Base-by-base conservation (phyloP, 2,113 vertebrate genomes). In the Erythrocebus patas region DNA sequence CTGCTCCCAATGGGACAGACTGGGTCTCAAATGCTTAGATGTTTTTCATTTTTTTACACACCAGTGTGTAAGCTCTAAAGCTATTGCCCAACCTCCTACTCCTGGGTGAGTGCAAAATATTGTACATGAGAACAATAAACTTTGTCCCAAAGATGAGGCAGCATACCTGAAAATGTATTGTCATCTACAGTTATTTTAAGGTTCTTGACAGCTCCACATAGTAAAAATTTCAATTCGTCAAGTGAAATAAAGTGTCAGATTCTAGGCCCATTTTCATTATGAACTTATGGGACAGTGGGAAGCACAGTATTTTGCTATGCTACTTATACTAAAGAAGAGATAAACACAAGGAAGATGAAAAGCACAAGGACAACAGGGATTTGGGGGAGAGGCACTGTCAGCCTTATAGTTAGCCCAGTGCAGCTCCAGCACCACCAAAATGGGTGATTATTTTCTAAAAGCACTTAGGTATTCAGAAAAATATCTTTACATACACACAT, bases 301-400 rank as follows among this genome's bases (percentile, higher is more conserved):
- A 96, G 85, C 93, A 81, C 70, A 95, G 76, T n/a, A 43, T 32
- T 57, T 45, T 48, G 64, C 25, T 43, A 8, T 32, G 40, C 25
- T 61, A 27, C 40, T 90, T 55, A 10, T 9, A 20, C 43, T 16
- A 14, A 38, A 59, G 48, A 64, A 61, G 35, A 92, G 95, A 96
- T 82, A 97, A 92, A 93, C 61, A 66, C 32, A 93, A 96, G 68
- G 45, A 79, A 27, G 52, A 66, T 8, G 11, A 32, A 70, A 68
- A 66, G 18, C n/a, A 32, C 5, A 72, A 66, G 45, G 38, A 17
- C 27, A 4, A 23, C 1, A 3, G 38, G 40, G 38, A 38, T 57
- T 57, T 23, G 27, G 3, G 61, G 3, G 20, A 43, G 97, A 94
- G 98, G 96, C 96, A 91, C 1, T 68, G 87, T 68, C 93, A 95